These are phyloP conservation scores for Gallinago media DNA, from an alignment of 2,113 vertebrate species.

Conservation along the genomic window DNA sequence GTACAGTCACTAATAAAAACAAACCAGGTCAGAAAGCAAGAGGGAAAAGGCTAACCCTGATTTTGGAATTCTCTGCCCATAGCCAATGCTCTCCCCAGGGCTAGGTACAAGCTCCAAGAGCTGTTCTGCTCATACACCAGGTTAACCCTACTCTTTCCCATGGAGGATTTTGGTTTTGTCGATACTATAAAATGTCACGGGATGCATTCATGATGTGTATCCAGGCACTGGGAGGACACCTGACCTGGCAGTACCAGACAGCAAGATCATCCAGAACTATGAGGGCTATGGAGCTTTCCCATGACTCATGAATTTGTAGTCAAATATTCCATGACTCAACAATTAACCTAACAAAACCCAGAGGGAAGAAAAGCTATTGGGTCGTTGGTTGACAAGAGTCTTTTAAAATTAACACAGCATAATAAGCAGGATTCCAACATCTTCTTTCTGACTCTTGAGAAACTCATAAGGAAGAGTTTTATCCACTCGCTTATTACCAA, in stretches of 20 bases:
- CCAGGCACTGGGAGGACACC: neutral
- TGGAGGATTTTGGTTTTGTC: neutral
- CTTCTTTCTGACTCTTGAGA: neutral
- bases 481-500: neutral
- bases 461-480: neutral
- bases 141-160: neutral
- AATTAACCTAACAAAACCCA: slow-evolving; percentile 31
- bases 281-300: neutral
- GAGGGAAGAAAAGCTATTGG: slow-evolving; percentile 16
- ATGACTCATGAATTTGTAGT: slow-evolving; percentile 27
- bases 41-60: neutral
- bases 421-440: slow-evolving; percentile 19
- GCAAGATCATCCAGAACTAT: neutral
- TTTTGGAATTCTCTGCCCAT: neutral
- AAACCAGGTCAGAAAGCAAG: neutral
- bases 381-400: neutral
- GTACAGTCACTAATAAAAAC: neutral
- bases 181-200: neutral
- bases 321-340: slow-evolving; percentile 48
- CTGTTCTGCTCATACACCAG: neutral
- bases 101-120: neutral
- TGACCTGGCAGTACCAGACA: neutral
- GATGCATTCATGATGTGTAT: neutral
- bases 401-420: slow-evolving; percentile 6
- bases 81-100: neutral